A percentile compares a stretch with the other conserved stretches of the same genome.
Conservation (phyloP, 1,140 invertebrate species). For the Halesus radiatus region DNA sequence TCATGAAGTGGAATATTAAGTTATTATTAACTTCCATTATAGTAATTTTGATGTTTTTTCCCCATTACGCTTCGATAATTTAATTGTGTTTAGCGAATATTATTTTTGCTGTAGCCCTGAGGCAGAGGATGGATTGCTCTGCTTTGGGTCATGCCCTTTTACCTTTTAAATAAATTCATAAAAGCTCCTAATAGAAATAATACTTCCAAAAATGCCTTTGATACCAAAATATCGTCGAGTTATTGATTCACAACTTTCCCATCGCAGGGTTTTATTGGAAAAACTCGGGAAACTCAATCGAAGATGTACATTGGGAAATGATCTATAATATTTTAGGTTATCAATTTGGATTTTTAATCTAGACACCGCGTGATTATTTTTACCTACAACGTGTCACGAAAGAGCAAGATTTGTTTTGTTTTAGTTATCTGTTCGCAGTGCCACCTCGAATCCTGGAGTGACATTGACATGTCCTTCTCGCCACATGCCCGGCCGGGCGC, state of each 20-base stretch:
- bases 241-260: slow-evolving; percentile 9
- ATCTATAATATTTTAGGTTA: no score
- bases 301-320: no score
- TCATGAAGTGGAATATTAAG: no score
- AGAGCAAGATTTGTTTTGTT: slow-evolving; percentile 16
- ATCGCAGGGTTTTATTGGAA: not conserved
- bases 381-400: not conserved
- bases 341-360: no score
- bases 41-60: no score
- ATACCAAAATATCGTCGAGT: slow-evolving; percentile 16
- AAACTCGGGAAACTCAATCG: no score
- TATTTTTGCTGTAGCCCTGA: slow-evolving; percentile 16
- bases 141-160: slow-evolving; percentile 27
- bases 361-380: no score
- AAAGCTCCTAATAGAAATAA: slow-evolving; percentile 26
- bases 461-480: slow-evolving; percentile 20
- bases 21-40: no score
- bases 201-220: slow-evolving; percentile 29
- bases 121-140: slow-evolving; percentile 4
- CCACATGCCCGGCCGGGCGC: not conserved
- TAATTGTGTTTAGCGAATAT: no score
- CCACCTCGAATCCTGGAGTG: not conserved
- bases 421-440: not conserved
- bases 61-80: no score
- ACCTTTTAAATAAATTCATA: slow-evolving; percentile 33